Evolutionary conservation across 2,797 vertebrate genomes (phyloP).

Genomic region (Malacoctenus gilli): DNA sequence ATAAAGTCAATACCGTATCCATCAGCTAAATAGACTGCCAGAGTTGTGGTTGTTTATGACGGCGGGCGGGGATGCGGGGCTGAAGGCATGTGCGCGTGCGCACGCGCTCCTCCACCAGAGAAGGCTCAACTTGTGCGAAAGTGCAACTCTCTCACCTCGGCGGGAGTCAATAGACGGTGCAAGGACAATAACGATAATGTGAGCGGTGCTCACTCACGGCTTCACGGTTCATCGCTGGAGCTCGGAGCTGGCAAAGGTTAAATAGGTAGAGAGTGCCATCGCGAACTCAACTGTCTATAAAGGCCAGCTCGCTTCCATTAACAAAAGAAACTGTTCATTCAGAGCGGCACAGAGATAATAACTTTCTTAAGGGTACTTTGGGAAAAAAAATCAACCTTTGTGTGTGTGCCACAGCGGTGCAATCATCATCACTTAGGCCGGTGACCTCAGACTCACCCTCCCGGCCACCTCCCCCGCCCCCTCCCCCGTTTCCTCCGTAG

Average conservation of each 20-base stretch:
- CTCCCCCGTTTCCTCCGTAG: conserved; percentile 34
- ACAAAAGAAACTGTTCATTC: conserved; percentile 47
- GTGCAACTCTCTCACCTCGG: neutral
- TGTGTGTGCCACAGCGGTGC: neutral
- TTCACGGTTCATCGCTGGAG: conserved; percentile 47
- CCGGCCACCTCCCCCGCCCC: conserved; percentile 18
- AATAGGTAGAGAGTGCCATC: conserved; percentile 35
- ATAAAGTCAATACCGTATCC: conserved; percentile 76
- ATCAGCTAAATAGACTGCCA: conserved; percentile 75
- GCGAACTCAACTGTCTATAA: conserved; percentile 24
- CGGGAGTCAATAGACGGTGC: conserved; percentile 21
- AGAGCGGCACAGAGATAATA: conserved; percentile 30
- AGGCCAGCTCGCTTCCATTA: conserved; percentile 47
- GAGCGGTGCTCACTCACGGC: conserved; percentile 13
- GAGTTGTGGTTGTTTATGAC: conserved; percentile 65
- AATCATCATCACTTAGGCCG: conserved; percentile 37
- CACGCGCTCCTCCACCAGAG: conserved; percentile 21
- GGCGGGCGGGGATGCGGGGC: conserved; percentile 16
- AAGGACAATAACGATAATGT: conserved; percentile 29
- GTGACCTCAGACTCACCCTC: conserved; percentile 26
- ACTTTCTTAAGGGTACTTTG: conserved; percentile 12
- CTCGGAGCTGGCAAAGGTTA: conserved; percentile 41
- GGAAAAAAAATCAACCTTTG: neutral
- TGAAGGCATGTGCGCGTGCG: conserved; percentile 22
- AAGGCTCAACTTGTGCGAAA: conserved; percentile 31